Percentiles rank a stretch among this genome's conserved stretches.
phyloP scores from a whole-genome alignment of 2,113 vertebrate species.

The Trogon melanurus region DNA sequence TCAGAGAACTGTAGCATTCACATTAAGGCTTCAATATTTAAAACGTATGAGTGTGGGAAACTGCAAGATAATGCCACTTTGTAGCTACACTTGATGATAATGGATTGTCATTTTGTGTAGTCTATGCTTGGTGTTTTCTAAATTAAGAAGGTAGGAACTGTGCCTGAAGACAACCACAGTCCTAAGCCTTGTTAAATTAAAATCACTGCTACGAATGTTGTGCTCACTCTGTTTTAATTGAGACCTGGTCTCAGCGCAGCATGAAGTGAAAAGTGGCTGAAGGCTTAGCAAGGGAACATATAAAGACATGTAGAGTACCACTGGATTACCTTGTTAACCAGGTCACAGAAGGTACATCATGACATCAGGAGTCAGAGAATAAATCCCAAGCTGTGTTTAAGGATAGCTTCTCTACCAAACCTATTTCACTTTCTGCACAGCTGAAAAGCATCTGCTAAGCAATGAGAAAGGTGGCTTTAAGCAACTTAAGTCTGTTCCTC shows the following conservation, averaged over 20 bases:
- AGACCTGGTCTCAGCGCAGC: neutral
- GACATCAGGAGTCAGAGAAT: neutral
- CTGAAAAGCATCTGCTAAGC: neutral
- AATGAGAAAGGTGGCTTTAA: constrained; percentile 22
- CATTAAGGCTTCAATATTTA: neutral
- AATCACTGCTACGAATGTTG: neutral
- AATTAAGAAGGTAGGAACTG: neutral
- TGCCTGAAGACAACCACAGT: neutral
- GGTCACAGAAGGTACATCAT: neutral
- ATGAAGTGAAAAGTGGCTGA: neutral
- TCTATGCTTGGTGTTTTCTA: neutral
- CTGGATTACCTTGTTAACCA: neutral
- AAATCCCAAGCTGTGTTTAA: neutral
- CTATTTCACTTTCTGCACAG: neutral
- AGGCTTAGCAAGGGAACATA: neutral
- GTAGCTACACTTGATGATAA: neutral
- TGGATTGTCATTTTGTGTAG: neutral
- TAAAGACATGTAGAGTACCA: neutral
- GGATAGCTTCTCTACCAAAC: neutral
- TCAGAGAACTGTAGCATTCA: neutral
- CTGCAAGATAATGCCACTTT: neutral
- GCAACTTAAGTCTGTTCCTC: neutral
- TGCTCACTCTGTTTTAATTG: neutral
- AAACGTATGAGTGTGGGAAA: neutral
- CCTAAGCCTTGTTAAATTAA: neutral